These are phyloP conservation scores for Aegithalos caudatus DNA, from an alignment of 2,113 vertebrate genomes.

Conservation along the genomic window DNA sequence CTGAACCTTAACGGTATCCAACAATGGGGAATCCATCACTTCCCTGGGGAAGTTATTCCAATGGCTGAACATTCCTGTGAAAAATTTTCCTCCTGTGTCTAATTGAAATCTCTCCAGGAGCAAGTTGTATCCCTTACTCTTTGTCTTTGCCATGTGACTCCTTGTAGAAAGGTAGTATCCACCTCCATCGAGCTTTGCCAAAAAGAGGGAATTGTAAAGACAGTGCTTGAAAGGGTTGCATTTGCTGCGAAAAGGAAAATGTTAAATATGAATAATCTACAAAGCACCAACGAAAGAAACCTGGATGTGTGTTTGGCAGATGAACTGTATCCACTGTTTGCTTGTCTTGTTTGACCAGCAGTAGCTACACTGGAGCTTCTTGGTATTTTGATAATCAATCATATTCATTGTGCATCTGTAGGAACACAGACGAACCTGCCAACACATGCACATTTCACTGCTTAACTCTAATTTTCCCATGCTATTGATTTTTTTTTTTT, in stretches of 20 bases:
- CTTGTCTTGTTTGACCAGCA: neutral
- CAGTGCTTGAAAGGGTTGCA: neutral
- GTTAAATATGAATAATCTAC: neutral
- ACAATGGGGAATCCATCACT: neutral
- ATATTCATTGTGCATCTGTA: neutral
- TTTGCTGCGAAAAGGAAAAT: neutral
- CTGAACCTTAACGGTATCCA: neutral
- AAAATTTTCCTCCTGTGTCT: neutral
- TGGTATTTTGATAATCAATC: neutral
- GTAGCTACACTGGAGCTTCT: neutral
- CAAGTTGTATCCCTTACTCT: neutral
- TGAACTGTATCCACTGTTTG: neutral
- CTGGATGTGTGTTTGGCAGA: neutral
- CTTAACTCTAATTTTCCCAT: neutral
- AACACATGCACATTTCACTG: rapidly evolving
- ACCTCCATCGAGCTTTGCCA: neutral
- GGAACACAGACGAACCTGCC: neutral
- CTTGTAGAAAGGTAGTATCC: neutral
- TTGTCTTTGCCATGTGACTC: neutral
- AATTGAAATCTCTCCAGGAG: neutral
- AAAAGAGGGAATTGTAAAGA: neutral
- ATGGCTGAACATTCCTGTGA: neutral
- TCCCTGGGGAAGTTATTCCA: neutral
- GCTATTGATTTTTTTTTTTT: neutral
- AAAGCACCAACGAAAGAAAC: neutral